Evolutionary conservation across 2,113 vertebrate genomes (phyloP), one percentile per base, ranked within the genome.

Genomic region (Ictalurus punctatus): DNA sequence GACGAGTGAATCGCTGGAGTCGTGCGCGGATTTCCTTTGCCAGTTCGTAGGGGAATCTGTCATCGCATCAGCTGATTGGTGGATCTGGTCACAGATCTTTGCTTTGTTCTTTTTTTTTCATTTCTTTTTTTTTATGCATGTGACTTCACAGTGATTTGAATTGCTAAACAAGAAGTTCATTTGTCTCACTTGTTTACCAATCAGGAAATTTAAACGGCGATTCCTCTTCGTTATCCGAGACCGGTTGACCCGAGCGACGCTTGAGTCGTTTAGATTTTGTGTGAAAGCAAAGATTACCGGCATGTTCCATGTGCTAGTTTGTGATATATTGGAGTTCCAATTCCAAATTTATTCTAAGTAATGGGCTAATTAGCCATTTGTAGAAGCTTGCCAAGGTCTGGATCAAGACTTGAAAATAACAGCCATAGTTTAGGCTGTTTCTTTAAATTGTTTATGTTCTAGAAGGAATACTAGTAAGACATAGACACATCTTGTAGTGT

Each of bases 1-100:
- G 95, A 93, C 94, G 95, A 95, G 93, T 93, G 95, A 95, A 92
- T 91, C 91, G 87, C 92, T 86, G 86, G 91, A 93, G 92, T 90
- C 85, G 65, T 56, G 56, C 37, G 30, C 76, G 27, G 54, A 76
- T 63, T 88, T 87, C 73, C 69, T 82, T 86, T 92, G 94, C 94
- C 93, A 93, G 93, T 91, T 93, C 92, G 90, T 93, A 94, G 90
- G 90, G 90, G 92, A 90, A 90, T 95, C 94, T 90, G 90, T 95
- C 94, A 92, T 92, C 94, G 90, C 91, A 92, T 94, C 91, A 93
- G 92, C 93, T 93, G 92, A 95, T 93, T 92, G 80, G 67, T 67
- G 73, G 84, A n/a, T 69, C 37, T 71, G 6, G 81, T 34, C 71
- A 83, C 63, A n/a, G 54, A 58, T 86, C 84, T 91, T 88, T 90